These are phyloP conservation scores for Dolichopus griseipennis DNA, from an alignment of 2,888 invertebrate species.

Conservation along the genomic window DNA sequence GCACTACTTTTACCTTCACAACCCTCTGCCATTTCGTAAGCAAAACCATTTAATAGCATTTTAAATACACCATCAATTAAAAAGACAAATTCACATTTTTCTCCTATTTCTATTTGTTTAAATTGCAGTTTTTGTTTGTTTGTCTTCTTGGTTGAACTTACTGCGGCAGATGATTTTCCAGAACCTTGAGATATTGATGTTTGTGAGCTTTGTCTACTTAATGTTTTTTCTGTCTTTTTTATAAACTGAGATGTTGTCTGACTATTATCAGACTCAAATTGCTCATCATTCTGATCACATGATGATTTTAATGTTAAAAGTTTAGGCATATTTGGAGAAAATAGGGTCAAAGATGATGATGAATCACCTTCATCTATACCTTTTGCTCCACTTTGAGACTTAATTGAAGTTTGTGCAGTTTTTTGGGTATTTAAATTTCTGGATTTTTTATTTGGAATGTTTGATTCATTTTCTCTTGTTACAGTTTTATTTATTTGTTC, in stretches of 20 bases:
- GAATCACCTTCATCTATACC: background rate
- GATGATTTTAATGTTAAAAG: background rate
- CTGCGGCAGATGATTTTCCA: background rate
- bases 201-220: background rate
- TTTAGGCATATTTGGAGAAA: background rate
- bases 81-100: conserved; percentile 9
- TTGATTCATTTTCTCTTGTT: background rate
- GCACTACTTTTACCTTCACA: background rate
- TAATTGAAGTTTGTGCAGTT: background rate
- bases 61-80: conserved; percentile 6
- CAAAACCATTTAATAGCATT: conserved; percentile 7
- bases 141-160: background rate
- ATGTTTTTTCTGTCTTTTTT: background rate
- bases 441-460: background rate
- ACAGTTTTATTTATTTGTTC: background rate
- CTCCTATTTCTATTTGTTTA: background rate
- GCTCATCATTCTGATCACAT: background rate
- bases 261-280: background rate
- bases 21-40: background rate
- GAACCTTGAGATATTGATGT: background rate
- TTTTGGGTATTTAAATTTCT: background rate
- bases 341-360: background rate
- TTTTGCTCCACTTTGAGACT: background rate
- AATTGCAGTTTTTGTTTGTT: background rate
- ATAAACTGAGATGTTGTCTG: background rate